Evolutionary conservation across 2,888 invertebrate species (phyloP).

Genomic region (Pteria penguin): DNA sequence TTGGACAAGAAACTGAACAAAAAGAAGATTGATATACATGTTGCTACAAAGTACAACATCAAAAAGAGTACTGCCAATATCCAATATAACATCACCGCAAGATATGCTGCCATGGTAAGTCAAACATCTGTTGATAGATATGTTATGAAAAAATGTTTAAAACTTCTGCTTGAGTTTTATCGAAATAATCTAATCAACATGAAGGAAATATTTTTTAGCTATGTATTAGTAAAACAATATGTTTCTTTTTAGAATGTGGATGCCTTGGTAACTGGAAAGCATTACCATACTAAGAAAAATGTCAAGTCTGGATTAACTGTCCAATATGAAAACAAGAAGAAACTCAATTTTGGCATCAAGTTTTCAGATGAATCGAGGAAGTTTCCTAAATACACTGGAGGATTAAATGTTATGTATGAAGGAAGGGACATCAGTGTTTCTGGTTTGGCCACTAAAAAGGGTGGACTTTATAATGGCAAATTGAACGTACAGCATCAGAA

Average conservation of each 20-base stretch:
- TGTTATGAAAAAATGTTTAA: no score
- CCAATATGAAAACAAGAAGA: conserved; percentile 53
- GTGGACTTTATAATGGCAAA: conserved; percentile 25
- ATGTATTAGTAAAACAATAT: no score
- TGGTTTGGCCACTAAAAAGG: conserved; percentile 27
- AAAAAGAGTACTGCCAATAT: conserved; percentile 31
- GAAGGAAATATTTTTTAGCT: no score
- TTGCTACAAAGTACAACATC: conserved; percentile 45
- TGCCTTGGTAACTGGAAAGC: conserved; percentile 49
- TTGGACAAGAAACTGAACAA: conserved; percentile 51
- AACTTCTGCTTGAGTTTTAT: no score
- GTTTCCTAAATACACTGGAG: conserved; percentile 41
- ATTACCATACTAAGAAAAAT: conserved; percentile 47
- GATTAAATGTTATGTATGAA: conserved; percentile 42
- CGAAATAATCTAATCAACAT: no score
- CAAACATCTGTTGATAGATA: no score
- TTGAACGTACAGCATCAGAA: conserved; percentile 35
- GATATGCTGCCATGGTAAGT: conserved; percentile 56
- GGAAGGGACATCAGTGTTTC: conserved; percentile 43
- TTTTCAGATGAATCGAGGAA: conserved; percentile 31
- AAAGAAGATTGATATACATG: conserved; percentile 45
- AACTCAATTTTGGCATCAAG: conserved; percentile 32
- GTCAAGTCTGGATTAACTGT: conserved; percentile 46
- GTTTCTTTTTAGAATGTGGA: conserved; percentile 61
- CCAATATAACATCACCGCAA: conserved; percentile 50